phyloP scores from a whole-genome alignment of 1,140 invertebrate genomes.

The Oncopodura yosiiana region DNA sequence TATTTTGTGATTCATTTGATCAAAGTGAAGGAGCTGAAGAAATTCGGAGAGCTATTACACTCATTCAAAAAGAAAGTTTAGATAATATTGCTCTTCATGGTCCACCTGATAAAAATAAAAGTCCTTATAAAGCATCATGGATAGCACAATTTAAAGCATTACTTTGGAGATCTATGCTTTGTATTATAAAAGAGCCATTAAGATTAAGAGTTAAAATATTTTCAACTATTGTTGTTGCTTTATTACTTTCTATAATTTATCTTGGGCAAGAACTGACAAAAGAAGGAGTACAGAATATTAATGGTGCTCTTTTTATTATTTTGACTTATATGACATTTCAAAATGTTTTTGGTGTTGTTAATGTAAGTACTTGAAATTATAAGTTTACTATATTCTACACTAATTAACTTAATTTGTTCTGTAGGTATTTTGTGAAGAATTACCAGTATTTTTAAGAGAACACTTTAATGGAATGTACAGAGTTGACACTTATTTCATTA shows the following conservation, averaged over 20 bases:
- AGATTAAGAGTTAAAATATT: neutral
- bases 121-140: constrained; percentile 39
- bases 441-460: constrained; percentile 36
- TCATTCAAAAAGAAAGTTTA: too few relatives aligned
- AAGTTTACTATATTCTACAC: neutral
- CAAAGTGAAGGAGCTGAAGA: neutral
- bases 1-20: constrained; percentile 35
- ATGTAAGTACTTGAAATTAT: constrained; percentile 32
- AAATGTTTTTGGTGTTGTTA: constrained; percentile 38
- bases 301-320: constrained; percentile 44
- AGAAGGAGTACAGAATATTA: constrained; percentile 45
- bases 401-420: constrained; percentile 14
- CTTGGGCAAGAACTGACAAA: constrained; percentile 41
- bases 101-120: neutral
- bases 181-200: neutral
- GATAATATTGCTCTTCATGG: neutral
- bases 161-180: neutral
- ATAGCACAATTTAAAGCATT: constrained; percentile 42
- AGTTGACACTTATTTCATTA: constrained; percentile 35
- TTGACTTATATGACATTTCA: constrained; percentile 41
- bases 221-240: constrained; percentile 32
- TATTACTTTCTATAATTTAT: constrained; percentile 45
- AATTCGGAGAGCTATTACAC: neutral
- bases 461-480: constrained; percentile 37
- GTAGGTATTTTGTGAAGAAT: constrained; percentile 34